A percentile compares a stretch with the other conserved stretches of the same genome.
phyloP scores from a whole-genome alignment of 2,797 vertebrate genomes.

The Jordanella pulchra region DNA sequence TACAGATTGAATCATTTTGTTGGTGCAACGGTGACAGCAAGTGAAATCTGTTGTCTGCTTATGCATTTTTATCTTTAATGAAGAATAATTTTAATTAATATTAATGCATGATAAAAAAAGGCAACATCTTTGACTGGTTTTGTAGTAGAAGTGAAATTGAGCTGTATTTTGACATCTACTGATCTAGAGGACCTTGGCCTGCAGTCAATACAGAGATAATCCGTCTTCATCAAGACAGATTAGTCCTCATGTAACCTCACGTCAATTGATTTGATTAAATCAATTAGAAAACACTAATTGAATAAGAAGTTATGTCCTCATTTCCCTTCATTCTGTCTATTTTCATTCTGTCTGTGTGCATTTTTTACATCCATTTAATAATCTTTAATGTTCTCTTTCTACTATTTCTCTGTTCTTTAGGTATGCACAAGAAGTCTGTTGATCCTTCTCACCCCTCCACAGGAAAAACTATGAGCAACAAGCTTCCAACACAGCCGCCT shows the following conservation, averaged over 20 bases:
- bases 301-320: slow-evolving; percentile 48
- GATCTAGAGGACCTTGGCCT: slow-evolving; percentile 12
- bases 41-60: neutral
- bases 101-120: neutral
- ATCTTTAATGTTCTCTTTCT: slow-evolving; percentile 5
- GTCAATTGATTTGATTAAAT: slow-evolving; percentile 73
- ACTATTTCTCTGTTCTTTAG: slow-evolving; percentile 71
- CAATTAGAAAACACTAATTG: slow-evolving; percentile 62
- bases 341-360: neutral
- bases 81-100: neutral
- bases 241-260: slow-evolving; percentile 53
- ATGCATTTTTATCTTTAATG: neutral
- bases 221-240: slow-evolving; percentile 76
- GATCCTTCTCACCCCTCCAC: slow-evolving; percentile 85
- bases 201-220: slow-evolving; percentile 70
- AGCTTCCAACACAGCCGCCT: slow-evolving; percentile 77
- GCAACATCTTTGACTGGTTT: neutral
- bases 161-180: neutral
- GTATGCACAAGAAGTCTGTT: slow-evolving; percentile 99
- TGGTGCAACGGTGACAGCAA: no score
- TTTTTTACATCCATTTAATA: neutral
- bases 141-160: slow-evolving; percentile 2
- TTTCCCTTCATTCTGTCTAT: slow-evolving; percentile 7
- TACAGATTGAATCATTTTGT: neutral
- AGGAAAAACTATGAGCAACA: slow-evolving; percentile 84